Evolutionary conservation across 2,113 vertebrate species (phyloP).

Genomic region (Grantiella picta): DNA sequence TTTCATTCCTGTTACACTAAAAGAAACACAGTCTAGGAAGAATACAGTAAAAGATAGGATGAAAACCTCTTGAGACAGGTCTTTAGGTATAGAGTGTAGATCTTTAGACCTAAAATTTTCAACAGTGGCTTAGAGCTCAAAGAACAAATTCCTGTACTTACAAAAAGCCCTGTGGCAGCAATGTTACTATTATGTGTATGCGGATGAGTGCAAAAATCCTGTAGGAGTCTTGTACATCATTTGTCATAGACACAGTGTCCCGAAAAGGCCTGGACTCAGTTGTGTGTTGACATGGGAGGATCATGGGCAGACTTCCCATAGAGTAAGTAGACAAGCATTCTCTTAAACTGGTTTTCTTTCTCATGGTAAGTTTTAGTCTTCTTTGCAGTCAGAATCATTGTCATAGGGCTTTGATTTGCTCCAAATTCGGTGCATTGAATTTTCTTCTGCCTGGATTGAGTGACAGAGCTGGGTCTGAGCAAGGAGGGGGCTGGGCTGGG

Average conservation of each 20-base stretch:
- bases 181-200: not conserved
- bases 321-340: not conserved
- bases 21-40: not conserved
- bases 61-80: not conserved
- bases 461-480: not conserved
- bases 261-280: not conserved
- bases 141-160: not conserved
- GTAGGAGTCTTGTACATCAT: not conserved
- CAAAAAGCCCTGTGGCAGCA: not conserved
- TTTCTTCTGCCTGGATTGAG: not conserved
- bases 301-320: not conserved
- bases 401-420: not conserved
- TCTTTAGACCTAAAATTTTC: not conserved
- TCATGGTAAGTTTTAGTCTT: not conserved
- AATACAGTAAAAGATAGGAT: not conserved
- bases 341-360: not conserved
- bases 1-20: not conserved
- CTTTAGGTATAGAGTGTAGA: not conserved
- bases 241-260: not conserved
- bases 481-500: not conserved
- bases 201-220: not conserved
- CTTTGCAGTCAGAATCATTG: not conserved
- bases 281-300: not conserved
- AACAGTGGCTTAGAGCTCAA: not conserved
- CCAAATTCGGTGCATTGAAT: not conserved